Evolutionary conservation across 2,113 vertebrate species (phyloP).

Genomic region (Nansenia antarctica): DNA sequence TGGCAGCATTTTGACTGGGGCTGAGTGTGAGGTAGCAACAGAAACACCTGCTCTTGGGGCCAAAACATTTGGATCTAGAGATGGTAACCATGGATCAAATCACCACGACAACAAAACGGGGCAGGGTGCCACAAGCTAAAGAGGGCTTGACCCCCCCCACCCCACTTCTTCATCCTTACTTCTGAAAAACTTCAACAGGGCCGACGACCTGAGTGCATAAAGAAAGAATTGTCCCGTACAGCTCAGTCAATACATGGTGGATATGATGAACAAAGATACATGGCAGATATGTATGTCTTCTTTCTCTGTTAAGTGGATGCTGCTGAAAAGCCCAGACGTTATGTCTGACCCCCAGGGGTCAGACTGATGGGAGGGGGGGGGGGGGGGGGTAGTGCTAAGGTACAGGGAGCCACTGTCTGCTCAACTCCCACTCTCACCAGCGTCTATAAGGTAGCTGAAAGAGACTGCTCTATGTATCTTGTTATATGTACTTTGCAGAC

Average conservation of each 20-base stretch:
- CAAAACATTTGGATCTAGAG: constrained; percentile 29
- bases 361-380: constrained; percentile 12
- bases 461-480: too few species aligned
- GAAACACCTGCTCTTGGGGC: constrained; percentile 17
- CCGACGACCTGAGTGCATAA: constrained; percentile 40
- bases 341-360: constrained; percentile 64
- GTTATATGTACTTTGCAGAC: too few species aligned
- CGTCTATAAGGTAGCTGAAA: too few species aligned
- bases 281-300: constrained; percentile 45
- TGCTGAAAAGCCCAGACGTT: constrained; percentile 65
- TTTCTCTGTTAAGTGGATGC: constrained; percentile 58
- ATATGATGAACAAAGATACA: constrained; percentile 52
- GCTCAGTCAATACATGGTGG: constrained; percentile 44
- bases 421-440: neutral
- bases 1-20: constrained; percentile 31
- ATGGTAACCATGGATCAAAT: constrained; percentile 40
- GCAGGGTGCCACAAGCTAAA: neutral
- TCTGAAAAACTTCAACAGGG: constrained; percentile 17
- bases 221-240: constrained; percentile 57
- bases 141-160: neutral
- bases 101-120: constrained; percentile 26
- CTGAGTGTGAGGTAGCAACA: constrained; percentile 18
- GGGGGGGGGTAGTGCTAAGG: neutral
- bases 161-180: constrained; percentile 32
- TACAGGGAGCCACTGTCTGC: neutral